Evolutionary conservation across 2,113 vertebrate species (phyloP).

Genomic region (Shinisaurus crocodilurus): DNA sequence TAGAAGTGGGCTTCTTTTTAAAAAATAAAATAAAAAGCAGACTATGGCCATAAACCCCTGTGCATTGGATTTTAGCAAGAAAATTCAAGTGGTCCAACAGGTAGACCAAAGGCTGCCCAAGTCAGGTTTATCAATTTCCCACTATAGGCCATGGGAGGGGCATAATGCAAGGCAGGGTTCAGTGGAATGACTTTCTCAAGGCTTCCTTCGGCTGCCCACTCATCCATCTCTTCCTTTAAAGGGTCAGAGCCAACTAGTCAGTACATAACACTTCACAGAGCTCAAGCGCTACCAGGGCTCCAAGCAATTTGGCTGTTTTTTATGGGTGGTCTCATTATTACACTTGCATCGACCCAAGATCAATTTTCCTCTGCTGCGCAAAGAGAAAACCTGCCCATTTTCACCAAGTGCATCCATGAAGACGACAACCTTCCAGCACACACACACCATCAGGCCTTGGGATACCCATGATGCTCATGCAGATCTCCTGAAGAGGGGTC

Average conservation of each 20-base stretch:
- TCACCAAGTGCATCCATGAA: slow-evolving; percentile 41
- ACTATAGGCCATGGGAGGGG: neutral
- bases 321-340: slow-evolving; percentile 33
- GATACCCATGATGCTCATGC: neutral
- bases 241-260: slow-evolving; percentile 17
- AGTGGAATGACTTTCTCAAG: neutral
- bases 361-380: slow-evolving; percentile 46
- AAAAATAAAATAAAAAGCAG: neutral
- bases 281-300: slow-evolving; percentile 25
- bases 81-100: no score
- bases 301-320: slow-evolving; percentile 33
- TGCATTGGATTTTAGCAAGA: neutral
- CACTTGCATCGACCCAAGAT: slow-evolving; percentile 36
- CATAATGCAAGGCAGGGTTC: neutral
- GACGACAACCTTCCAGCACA: slow-evolving; percentile 34
- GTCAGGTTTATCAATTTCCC: neutral
- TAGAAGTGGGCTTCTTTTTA: no score
- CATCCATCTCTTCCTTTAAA: neutral
- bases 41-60: neutral
- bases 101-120: neutral
- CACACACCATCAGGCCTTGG: neutral
- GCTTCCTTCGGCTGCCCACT: neutral
- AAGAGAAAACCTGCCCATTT: slow-evolving; percentile 30
- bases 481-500: neutral
- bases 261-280: neutral